Percentiles rank a stretch among this genome's conserved stretches.
Conservation (phyloP, 53 echinoderm and acorn worm genomes). For the Astropecten irregularis region DNA sequence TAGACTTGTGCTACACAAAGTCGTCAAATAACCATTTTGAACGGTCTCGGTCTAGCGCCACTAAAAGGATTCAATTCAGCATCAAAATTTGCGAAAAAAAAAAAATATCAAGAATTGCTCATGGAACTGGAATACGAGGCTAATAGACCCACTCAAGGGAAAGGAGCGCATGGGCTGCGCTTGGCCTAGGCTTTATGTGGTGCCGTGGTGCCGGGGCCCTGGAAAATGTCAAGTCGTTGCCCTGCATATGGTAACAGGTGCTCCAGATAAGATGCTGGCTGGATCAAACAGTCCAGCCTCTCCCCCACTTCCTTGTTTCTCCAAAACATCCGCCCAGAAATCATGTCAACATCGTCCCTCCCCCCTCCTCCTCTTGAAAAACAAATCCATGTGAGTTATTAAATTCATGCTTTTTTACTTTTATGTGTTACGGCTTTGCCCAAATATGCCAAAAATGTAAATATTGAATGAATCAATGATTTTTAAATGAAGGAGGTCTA, state of each 20-base stretch:
- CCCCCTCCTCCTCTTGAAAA: not conserved
- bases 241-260: slow-evolving; percentile 4
- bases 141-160: not conserved
- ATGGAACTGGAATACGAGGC: not conserved
- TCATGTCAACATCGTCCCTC: not conserved
- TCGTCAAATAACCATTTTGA: no score
- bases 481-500: no score
- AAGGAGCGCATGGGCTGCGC: not conserved
- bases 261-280: not conserved
- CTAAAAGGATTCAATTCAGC: no score
- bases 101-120: not conserved
- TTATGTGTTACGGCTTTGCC: no score
- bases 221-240: slow-evolving; percentile 11
- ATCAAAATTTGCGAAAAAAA: no score
- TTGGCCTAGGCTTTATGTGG: not conserved
- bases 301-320: not conserved
- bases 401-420: no score
- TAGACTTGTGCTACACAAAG: no score
- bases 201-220: not conserved
- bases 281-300: no score
- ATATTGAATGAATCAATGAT: no score
- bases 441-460: no score
- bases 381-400: no score
- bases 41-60: no score
- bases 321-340: not conserved